Evolutionary conservation across 2,113 vertebrate species (phyloP), one percentile per base, ranked within the genome.

Genomic region (Actenoides lindsayi): DNA sequence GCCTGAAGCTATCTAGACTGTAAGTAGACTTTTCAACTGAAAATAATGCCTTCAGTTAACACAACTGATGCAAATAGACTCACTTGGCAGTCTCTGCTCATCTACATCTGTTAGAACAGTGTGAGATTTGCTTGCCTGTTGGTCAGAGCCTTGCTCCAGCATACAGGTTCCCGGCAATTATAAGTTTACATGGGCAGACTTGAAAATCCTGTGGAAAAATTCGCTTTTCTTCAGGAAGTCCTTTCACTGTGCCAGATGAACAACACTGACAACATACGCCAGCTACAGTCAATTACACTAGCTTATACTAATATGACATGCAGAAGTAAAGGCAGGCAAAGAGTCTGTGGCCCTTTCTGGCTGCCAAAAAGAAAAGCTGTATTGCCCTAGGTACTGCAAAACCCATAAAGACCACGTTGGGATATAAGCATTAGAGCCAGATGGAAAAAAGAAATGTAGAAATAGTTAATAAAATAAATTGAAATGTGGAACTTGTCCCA

Each of bases 61-160:
- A 94, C 74, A 94, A 89, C 77, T 50, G 57, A 94, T 87, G 92
- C 77, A 96, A 92, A 93, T 92, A 73, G 53, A 87, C 41, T 89
- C 77, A 82, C 65, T 96, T 96, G 96, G 95, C 96, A 96, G 86
- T 62, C 80, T 94, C 54, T 93, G 54, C 83, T 92, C 77, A 91
- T 96, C 91, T 97, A 93, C 96, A 97, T 95, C 94, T 97, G 96
- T 89, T 95, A 60, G 67, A 96, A 93, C 96, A 97, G 96, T 87
- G 80, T 96, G 96, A 95, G 86, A 89, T 94, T 80, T 95, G 80
- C 92, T 96, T 92, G 91, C 90, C 96, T 96, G 94, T 96, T 95
- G 96, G 96, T 95, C 96, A 92, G 86, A 96, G 65, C 73, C 83
- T 89, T 94, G 86, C 95, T 96, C 89, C 89, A 92, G 53, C 23